phyloP scores from a whole-genome alignment of 1,140 invertebrate species.

The Trinorchestia longiramus region DNA sequence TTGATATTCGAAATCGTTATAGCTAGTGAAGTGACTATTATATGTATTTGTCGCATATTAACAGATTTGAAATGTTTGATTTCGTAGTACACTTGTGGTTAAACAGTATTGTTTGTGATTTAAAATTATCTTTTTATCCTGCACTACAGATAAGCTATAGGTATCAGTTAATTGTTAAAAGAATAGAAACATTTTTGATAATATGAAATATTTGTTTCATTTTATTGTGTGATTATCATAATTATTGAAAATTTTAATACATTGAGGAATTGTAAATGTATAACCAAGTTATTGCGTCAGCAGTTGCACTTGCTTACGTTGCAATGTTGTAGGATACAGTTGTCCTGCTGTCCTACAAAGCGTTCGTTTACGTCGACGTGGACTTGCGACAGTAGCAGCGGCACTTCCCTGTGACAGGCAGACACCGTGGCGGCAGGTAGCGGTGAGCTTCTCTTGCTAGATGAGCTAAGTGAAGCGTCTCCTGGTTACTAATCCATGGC shows the following conservation, averaged over 20 bases:
- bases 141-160: no score
- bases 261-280: neutral
- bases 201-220: neutral
- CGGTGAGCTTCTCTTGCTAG: no score
- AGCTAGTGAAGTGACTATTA: neutral
- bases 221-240: neutral
- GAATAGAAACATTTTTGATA: no score
- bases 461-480: no score
- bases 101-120: neutral
- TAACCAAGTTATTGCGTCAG: neutral
- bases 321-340: neutral
- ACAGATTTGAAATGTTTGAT: neutral
- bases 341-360: neutral
- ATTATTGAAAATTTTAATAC: neutral
- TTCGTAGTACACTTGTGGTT: neutral
- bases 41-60: neutral
- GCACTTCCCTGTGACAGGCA: neutral
- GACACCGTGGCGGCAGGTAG: neutral
- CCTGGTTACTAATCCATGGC: no score
- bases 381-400: no score
- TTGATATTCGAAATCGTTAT: neutral
- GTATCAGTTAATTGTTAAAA: no score
- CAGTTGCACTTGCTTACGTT: neutral
- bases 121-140: no score
- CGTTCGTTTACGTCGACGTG: neutral